phyloP scores from a whole-genome alignment of 2,888 invertebrate species.

The Abscondita cerata region DNA sequence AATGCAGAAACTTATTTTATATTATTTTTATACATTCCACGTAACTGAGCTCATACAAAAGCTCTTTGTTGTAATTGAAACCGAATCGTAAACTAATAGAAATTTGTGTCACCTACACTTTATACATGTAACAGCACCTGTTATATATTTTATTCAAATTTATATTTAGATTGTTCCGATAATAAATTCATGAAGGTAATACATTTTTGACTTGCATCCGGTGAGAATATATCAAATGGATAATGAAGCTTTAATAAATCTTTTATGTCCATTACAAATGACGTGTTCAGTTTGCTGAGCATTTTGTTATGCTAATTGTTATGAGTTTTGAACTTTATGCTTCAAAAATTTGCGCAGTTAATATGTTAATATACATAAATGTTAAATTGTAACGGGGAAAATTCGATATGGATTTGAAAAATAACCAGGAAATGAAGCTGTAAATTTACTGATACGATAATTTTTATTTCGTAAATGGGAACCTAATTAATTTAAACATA shows the following conservation, averaged over 20 bases:
- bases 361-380: constrained; percentile 19
- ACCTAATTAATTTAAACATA: constrained; percentile 14
- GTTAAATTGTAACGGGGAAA: constrained; percentile 12
- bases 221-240: constrained; percentile 27
- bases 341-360: constrained; percentile 32
- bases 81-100: neutral
- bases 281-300: constrained; percentile 26
- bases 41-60: constrained; percentile 7
- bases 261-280: constrained; percentile 28
- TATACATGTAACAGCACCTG: constrained; percentile 2
- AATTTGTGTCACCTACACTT: neutral
- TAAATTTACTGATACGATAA: constrained; percentile 1
- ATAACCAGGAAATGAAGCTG: neutral
- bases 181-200: constrained; percentile 29
- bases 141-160: constrained; percentile 14
- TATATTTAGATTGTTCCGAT: constrained; percentile 23
- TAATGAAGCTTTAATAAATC: constrained; percentile 29
- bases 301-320: constrained; percentile 35
- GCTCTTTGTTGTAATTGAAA: constrained; percentile 5
- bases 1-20: constrained; percentile 20
- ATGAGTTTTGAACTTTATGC: constrained; percentile 32
- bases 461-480: constrained; percentile 14
- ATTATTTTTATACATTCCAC: constrained; percentile 23
- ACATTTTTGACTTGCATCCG: constrained; percentile 30
- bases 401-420: constrained; percentile 7